Base-by-base conservation (phyloP, 2,113 vertebrate species). In the Tichodroma muraria region DNA sequence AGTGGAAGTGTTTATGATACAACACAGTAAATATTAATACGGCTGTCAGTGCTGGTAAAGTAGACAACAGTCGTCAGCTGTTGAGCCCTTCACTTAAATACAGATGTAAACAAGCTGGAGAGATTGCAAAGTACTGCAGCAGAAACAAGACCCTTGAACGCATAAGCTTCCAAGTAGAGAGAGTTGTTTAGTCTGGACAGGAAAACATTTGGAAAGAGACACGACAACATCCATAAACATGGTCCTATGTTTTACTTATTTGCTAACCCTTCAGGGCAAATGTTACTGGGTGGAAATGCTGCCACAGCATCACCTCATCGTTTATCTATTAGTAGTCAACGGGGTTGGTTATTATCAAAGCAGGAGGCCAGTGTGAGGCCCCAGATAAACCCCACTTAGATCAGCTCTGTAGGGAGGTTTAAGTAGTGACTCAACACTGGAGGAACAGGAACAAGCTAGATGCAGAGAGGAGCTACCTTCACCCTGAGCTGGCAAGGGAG, bases 171-270 rank as follows among this genome's bases (percentile, higher is more conserved):
- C 68, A 83, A 92, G 45, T 12, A 71, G 72, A 80, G 47, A 53
- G 44, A 76, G 45, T 40, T 72, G 80, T 96, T 96, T 96, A 93
- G 88, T 78, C 90, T 94, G 56, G 49, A 86, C 88, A 84, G 31
- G 47, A 88, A 90, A 94, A 75, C n/a, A 80, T 50, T 88, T 71
- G 47, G 33, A 65, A 77, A 92, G 35, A 90, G 31, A 83, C 47
- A 79, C 33, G 53, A 82, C 85, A 93, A 76, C 42, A 94, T 54
- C 44, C 17, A 63, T 88, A 93, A 96, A 91, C 79, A 91, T 1
- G 15, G 63, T 42, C 30, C 85, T 79, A 5, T 75, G 57, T 42
- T 94, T 89, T 70, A 82, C 52, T 94, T 85, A 65, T 63, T 93
- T 63, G 27, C 63, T 82, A 82, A 88, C 27, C 21, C n/a, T 80